Percentiles rank a stretch among this genome's conserved stretches.
phyloP scores from a whole-genome alignment of 2,797 vertebrate genomes.

The Nannoperca australis region DNA sequence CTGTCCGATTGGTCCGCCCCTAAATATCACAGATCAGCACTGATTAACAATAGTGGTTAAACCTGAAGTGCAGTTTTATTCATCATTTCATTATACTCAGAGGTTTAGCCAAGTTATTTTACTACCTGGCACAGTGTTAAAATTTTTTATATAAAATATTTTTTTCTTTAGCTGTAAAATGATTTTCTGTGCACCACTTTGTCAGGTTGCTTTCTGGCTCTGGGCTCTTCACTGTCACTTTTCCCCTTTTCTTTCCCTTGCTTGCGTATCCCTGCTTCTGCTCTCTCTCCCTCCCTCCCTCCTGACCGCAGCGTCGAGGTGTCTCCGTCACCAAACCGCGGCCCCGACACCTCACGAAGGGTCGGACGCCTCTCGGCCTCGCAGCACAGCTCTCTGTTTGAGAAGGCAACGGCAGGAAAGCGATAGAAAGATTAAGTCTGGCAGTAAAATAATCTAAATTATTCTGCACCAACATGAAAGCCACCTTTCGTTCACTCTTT shows the following conservation, averaged over 20 bases:
- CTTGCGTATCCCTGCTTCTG: constrained; percentile 27
- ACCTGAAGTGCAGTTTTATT: neutral
- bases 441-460: neutral
- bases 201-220: constrained; percentile 22
- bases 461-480: neutral
- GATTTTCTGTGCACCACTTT: neutral
- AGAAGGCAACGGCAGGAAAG: constrained; percentile 17
- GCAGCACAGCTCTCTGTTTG: constrained; percentile 76
- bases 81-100: neutral
- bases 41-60: neutral
- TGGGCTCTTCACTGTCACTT: constrained; percentile 22
- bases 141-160: too few relatives aligned
- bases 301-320: constrained; percentile 70
- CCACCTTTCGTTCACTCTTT: neutral
- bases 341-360: constrained; percentile 60
- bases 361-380: constrained; percentile 56
- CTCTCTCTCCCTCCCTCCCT: constrained; percentile 32
- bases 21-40: neutral
- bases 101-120: neutral
- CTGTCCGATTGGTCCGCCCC: neutral
- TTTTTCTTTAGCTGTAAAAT: neutral
- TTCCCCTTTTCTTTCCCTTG: constrained; percentile 23
- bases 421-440: neutral
- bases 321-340: constrained; percentile 60
- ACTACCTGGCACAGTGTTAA: neutral